Base-by-base conservation (phyloP, 2,888 invertebrate species). In the Scaptomyza reducta region DNA sequence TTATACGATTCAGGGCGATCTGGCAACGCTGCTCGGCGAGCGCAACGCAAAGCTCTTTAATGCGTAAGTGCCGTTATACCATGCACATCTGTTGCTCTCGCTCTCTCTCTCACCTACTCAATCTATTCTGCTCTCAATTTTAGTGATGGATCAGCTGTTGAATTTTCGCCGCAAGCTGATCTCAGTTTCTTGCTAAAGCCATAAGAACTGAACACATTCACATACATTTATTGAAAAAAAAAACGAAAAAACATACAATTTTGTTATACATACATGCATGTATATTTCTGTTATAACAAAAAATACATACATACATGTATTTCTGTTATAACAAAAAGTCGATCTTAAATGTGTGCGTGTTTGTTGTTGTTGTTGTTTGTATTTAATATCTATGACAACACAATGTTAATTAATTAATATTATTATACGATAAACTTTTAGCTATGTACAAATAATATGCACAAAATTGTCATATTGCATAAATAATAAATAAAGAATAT, bases 11-110 rank as follows among this genome's bases (percentile, higher is more conserved):
- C 91, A 94, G 80, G 94, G 94, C 13, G 89, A 94, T 72, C 91
- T 90, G 46, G 93, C 94, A 16, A 91, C 90, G 16, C 90, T 96
- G n/a, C 93, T 93, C 88, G 96, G 96, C 29, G 90, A 94, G 22
- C 91, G 93, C 73, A 93, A 93, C 71, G 95, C 95, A 11, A 94
- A 94, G 75, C 89, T 96, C 31, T 96, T 96, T 90, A 88, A 90
- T 64, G 92, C 92, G 95, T 95, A 92, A 93, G 93, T 79, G 4
- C 13, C 9, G 13, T 25, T 11, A 38, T 14, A 9, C 1, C 1
- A 3, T 41, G 14, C 4, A 2, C 7, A 3, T 35, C n/a, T 10
- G 22, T 22, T 9, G 7, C 13, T 29, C 13, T 29, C 14, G n/a
- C n/a, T n/a, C n/a, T n/a, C n/a, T n/a, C n/a, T n/a, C n/a, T n/a